Conservation (phyloP, 2,797 vertebrate genomes). For the Myoxocephalus aenaeus region DNA sequence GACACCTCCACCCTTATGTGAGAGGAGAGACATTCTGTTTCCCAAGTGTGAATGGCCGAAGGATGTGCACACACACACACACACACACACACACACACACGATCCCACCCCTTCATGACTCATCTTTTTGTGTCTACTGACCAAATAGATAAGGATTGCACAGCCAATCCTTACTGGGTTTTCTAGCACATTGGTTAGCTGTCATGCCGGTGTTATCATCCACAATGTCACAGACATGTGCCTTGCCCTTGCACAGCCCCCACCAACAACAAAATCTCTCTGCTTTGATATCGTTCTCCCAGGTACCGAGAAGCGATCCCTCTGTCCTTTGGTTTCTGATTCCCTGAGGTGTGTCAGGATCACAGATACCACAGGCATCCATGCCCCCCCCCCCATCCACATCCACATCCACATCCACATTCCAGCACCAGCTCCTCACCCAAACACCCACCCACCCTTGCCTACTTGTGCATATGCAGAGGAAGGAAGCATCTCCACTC, state of each 20-base stretch:
- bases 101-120: neutral
- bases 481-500: constrained; percentile 78
- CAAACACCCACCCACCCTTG: constrained; percentile 43
- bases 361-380: constrained; percentile 69
- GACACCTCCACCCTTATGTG: constrained; percentile 67
- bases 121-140: constrained; percentile 22
- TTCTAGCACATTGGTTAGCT: constrained; percentile 33
- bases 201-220: constrained; percentile 53
- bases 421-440: constrained; percentile 35
- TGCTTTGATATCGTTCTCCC: constrained; percentile 49
- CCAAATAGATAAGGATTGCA: constrained; percentile 27
- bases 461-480: constrained; percentile 88
- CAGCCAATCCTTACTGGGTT: constrained; percentile 28
- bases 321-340: constrained; percentile 73
- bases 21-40: constrained; percentile 53
- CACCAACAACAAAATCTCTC: constrained; percentile 52
- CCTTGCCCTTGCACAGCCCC: constrained; percentile 44
- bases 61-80: neutral
- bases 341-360: constrained; percentile 80
- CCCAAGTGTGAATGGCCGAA: constrained; percentile 25
- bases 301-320: constrained; percentile 49
- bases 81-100: neutral
- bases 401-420: neutral
- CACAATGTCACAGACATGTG: constrained; percentile 60
- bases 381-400: constrained; percentile 20